Evolutionary conservation across 2,888 invertebrate genomes (phyloP).

Genomic region (Myathropa florea): DNA sequence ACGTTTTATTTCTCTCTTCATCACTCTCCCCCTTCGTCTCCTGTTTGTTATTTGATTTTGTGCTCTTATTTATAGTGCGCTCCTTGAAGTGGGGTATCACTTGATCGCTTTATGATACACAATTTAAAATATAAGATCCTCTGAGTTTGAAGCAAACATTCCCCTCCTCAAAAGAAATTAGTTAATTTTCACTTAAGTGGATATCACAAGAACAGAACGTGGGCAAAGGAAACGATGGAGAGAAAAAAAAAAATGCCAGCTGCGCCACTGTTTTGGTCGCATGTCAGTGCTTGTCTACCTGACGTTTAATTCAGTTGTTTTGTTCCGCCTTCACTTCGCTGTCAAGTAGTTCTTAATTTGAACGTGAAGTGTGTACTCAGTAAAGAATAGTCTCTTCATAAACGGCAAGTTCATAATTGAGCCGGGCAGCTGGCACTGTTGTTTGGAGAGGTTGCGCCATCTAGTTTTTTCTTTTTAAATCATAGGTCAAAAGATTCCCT

Average conservation of each 20-base stretch:
- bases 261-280: conserved; percentile 1
- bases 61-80: neutral
- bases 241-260: neutral
- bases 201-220: conserved; percentile 38
- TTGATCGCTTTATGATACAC: conserved; percentile 50
- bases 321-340: neutral
- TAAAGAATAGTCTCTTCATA: neutral
- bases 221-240: conserved; percentile 3
- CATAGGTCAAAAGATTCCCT: too few relatives aligned
- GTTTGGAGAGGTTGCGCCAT: too few relatives aligned
- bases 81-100: conserved; percentile 19
- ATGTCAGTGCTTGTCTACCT: conserved; percentile 23
- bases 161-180: conserved; percentile 27
- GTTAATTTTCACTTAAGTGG: conserved; percentile 64
- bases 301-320: neutral
- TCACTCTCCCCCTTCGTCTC: neutral
- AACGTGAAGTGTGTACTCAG: conserved; percentile 20
- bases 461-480: too few relatives aligned
- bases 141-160: conserved; percentile 14
- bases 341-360: conserved; percentile 54
- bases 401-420: conserved; percentile 3
- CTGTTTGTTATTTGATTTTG: conserved; percentile 13
- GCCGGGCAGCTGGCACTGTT: neutral
- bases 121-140: conserved; percentile 27
- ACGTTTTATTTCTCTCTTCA: neutral